Base-by-base conservation (phyloP, 2,113 vertebrate species). In the Bagarius yarrelli region DNA sequence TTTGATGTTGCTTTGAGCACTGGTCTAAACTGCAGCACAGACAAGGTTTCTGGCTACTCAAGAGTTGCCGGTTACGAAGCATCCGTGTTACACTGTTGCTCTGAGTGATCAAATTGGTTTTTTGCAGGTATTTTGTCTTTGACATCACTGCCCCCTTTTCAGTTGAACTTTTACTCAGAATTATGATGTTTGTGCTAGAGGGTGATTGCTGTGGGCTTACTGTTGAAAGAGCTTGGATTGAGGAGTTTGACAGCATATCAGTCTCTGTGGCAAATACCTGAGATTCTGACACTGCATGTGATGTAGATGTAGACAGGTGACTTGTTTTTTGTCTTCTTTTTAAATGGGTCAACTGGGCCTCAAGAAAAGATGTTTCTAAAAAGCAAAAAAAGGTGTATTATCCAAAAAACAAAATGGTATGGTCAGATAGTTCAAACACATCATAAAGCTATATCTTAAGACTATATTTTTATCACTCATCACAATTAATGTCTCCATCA, bases 21-120 rank as follows among this genome's bases (percentile, higher is more conserved):
- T 81, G 19, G 27, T 61, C 75, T 36, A 67, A 78, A 19, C 44
- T 25, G 44, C 81, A 83, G 56, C 84, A 85, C 60, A 83, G 21
- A 63, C 81, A 85, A 72, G 55, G 79, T 50, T 71, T 83, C 19
- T 85, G 81, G 61, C 36, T 81, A 18, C 30, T 70, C 47, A 81
- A 73, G 11, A 60, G 56, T 14, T 85, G 78, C 25, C 84, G 23
- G 75, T 83, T 78, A 75, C 84, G 84, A 18, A 85, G 82, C 15
- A 6, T 25, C n/a, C 59, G 84, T 67, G 47, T 59, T 55, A 52
- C 21, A 34, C 21, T 66, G 27, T 30, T 53, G 18, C 50, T 55
- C 63, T 8, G 36, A 27, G 6, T 44, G 5, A 36, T 23, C 5
- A 30, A 32, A 12, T 32, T 27, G 13, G 40, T 80, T 18, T 57